Percentiles rank a stretch among this genome's conserved stretches.
Conservation (phyloP, 2,888 invertebrate genomes). For the Diarsia dahlii region DNA sequence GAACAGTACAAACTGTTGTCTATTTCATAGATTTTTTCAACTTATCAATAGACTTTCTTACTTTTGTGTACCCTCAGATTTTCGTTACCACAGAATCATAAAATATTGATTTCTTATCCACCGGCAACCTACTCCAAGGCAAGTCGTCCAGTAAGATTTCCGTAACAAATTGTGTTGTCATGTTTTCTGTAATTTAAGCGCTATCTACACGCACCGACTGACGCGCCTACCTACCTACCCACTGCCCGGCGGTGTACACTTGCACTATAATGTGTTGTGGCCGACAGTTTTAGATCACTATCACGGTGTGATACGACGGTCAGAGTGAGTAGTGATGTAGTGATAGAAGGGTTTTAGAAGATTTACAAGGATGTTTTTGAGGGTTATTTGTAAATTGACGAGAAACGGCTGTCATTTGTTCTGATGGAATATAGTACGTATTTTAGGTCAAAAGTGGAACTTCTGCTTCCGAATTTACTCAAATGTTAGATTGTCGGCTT, state of each 20-base stretch:
- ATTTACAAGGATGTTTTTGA: slow-evolving; percentile 20
- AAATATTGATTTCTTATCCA: slow-evolving; percentile 41
- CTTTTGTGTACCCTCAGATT: background rate
- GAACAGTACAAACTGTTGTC: too few relatives aligned
- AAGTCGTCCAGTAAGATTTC: slow-evolving; percentile 64
- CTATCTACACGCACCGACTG: slow-evolving; percentile 71
- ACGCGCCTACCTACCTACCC: slow-evolving; percentile 27
- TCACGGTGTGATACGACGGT: slow-evolving; percentile 18
- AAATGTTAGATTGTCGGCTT: background rate
- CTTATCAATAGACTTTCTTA: too few relatives aligned
- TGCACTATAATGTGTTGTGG: slow-evolving; percentile 26
- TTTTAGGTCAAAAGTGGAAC: background rate
- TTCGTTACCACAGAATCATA: too few relatives aligned
- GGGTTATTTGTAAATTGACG: background rate
- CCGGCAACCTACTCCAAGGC: background rate
- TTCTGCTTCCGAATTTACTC: background rate
- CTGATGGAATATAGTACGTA: too few relatives aligned
- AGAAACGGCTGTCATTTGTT: background rate
- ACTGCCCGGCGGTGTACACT: slow-evolving; percentile 19
- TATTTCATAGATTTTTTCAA: too few relatives aligned
- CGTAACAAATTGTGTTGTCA: slow-evolving; percentile 85
- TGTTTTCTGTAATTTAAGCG: slow-evolving; percentile 83
- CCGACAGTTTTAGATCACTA: slow-evolving; percentile 39
- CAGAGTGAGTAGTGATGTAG: background rate
- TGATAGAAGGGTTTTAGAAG: slow-evolving; percentile 3